Evolutionary conservation across 2,888 invertebrate genomes (phyloP), one percentile per base, ranked within the genome.

Genomic region (Trichopoda pennipes): DNA sequence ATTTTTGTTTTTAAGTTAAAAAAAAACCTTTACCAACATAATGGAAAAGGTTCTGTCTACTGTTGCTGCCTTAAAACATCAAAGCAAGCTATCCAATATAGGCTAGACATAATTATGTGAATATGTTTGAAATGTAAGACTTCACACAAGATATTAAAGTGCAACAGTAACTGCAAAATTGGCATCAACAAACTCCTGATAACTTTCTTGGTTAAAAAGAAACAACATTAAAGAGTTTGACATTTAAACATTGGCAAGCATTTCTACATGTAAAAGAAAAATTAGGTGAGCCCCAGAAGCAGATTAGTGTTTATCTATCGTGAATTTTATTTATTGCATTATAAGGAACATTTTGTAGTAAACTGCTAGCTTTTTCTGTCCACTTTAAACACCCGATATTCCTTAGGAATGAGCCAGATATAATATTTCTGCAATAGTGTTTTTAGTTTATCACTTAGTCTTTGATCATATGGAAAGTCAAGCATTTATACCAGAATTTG

Each of bases 81-180:
- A 49, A 49, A 60, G 38, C 38, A 49, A 60, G 23, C 51, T 42
- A 72, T 42, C 53, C 51, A 70, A 60, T 49, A 47, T 23, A 47
- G 60, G 17, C 51, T 42, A 61, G 51, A 72, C 42, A 51, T 61
- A n/a, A n/a, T n/a, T n/a, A 9, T 60, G 51, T 61, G 8, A 28
- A 28, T 28, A 14, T 60, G 51, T 61, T 72, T 60, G 51, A 72
- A 60, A 51, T 72, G 42, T 51, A 70, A 60, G 42, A 42, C 72
- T 61, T 60, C 51, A 61, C 42, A 58, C 47, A 56, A 66, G 23
- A 47, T 64, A 66, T 75, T 66, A 75, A 66, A 75, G 74, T 75
- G 74, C 74, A 47, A 1, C 1, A 64, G 3, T 1, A 63, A n/a
- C 63, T 28, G 42, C 38, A 73, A 35, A 10, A 38, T 7, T 0